phyloP scores from a whole-genome alignment of 2,797 vertebrate species.

The Cryptoprocta ferox region DNA sequence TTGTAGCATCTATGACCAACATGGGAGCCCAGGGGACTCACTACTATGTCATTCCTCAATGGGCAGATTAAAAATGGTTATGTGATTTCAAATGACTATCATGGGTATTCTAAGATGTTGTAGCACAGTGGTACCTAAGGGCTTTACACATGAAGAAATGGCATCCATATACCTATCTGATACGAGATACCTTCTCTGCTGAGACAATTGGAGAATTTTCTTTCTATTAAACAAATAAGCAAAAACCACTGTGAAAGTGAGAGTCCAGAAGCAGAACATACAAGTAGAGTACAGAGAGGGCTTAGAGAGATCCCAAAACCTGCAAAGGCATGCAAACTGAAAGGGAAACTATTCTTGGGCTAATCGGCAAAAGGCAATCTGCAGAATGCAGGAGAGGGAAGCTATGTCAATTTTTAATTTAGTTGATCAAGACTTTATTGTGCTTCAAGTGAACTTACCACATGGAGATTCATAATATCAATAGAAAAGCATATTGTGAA shows the following conservation, averaged over 20 bases:
- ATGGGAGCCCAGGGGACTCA: neutral
- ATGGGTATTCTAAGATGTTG: neutral
- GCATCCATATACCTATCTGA: neutral
- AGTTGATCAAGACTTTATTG: slow-evolving; percentile 36
- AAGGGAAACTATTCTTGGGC: slow-evolving; percentile 3
- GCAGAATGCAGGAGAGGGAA: neutral
- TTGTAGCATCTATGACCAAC: neutral
- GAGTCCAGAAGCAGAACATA: neutral
- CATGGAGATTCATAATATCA: slow-evolving; percentile 10
- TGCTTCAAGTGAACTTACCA: slow-evolving; percentile 2
- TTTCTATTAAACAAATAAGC: neutral
- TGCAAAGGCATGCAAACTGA: neutral
- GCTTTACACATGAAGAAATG: neutral
- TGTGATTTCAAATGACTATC: neutral
- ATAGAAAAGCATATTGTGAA: slow-evolving; percentile 36
- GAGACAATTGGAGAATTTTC: neutral
- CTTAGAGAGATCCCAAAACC: neutral
- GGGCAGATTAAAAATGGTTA: neutral
- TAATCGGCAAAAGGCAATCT: slow-evolving; percentile 6
- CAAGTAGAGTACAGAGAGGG: neutral
- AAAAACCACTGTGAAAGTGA: neutral
- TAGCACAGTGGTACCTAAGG: neutral
- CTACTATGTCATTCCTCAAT: neutral
- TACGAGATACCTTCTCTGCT: neutral
- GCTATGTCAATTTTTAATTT: slow-evolving; percentile 50